Evolutionary conservation across 2,113 vertebrate species (phyloP).

Genomic region (pig (Sus scrofa)): T2T-Sscrofa CM000819.6:65145001-65145500

Average conservation of each 20-base stretch:
- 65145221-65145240: neutral
- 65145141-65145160: neutral
- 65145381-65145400: neutral
- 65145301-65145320: neutral
- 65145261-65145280: neutral
- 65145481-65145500: neutral
- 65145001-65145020: neutral
- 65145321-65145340: neutral
- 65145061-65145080: neutral
- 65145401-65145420: neutral
- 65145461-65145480: neutral
- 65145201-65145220: neutral
- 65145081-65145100: neutral
- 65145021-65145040: neutral
- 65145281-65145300: neutral
- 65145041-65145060: neutral
- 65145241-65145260: neutral
- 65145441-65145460: neutral
- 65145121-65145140: neutral
- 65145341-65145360: neutral
- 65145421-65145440: neutral
- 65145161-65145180: neutral
- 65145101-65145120: neutral
- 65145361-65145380: constrained; percentile 20
- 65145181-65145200: neutral